These are phyloP conservation scores for Urocyon cinereoargenteus DNA, from an alignment of 2,797 vertebrate genomes.

Conservation along the genomic window DNA sequence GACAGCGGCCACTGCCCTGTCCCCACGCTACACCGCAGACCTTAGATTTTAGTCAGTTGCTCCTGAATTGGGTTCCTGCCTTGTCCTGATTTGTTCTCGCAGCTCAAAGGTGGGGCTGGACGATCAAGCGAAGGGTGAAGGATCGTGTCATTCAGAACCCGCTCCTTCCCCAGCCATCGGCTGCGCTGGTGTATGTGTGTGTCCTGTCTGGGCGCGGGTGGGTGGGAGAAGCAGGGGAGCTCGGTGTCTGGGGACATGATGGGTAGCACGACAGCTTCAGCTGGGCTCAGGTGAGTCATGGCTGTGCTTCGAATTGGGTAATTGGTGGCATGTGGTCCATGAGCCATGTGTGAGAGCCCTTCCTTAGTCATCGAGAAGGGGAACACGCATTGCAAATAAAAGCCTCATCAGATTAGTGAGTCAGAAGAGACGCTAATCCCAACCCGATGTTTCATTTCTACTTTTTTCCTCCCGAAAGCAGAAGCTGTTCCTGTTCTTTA, in stretches of 20 bases:
- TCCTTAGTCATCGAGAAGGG: conserved; percentile 60
- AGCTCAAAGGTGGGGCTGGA: neutral
- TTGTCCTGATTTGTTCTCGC: conserved; percentile 32
- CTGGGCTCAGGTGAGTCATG: conserved; percentile 64
- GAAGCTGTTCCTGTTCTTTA: conserved; percentile 80
- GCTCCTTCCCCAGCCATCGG: neutral
- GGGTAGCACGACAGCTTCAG: neutral
- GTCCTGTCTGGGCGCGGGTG: neutral
- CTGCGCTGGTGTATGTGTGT: neutral
- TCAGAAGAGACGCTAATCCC: conserved; percentile 69
- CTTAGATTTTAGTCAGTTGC: neutral
- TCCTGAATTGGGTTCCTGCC: neutral
- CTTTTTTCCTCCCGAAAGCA: conserved; percentile 20
- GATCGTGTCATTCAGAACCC: conserved; percentile 50
- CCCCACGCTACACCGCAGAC: neutral
- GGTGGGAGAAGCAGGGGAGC: neutral
- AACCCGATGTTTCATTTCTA: conserved; percentile 48
- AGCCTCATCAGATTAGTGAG: conserved; percentile 68
- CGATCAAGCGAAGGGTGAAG: conserved; percentile 28
- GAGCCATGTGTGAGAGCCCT: conserved; percentile 45
- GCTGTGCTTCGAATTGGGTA: neutral
- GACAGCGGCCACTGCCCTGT: neutral
- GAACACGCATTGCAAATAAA: neutral
- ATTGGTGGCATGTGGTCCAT: conserved; percentile 78
- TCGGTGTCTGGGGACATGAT: conserved; percentile 5